Conservation (phyloP, 2,797 vertebrate species). For the Acipenser transmontanus region DNA sequence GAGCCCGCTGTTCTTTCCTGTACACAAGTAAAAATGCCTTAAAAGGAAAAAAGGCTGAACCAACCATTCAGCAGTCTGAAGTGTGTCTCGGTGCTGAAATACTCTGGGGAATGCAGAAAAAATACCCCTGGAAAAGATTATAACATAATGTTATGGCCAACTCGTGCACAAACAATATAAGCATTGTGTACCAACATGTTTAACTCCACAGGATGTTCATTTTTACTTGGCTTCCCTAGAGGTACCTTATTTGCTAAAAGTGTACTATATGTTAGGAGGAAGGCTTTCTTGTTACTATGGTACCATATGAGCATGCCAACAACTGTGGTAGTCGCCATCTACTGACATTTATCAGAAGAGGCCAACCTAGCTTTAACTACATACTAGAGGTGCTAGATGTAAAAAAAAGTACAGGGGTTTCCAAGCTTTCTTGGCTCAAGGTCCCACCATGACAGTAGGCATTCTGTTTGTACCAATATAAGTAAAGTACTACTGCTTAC, state of each 20-base stretch:
- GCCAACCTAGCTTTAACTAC: too few species aligned
- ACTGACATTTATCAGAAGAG: too few species aligned
- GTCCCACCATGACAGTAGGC: too few species aligned
- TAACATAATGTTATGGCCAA: conserved; percentile 46
- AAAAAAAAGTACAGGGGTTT: too few species aligned
- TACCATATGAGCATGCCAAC: not conserved
- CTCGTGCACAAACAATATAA: conserved; percentile 42
- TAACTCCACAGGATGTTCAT: conserved; percentile 1
- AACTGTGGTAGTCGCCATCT: too few species aligned
- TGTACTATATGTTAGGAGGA: not conserved
- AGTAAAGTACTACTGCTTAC: too few species aligned
- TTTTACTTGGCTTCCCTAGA: not conserved
- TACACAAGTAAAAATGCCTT: conserved; percentile 63
- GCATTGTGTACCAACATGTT: not conserved
- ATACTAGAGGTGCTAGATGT: too few species aligned
- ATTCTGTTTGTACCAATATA: too few species aligned
- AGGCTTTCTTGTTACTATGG: not conserved
- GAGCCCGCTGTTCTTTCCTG: conserved; percentile 17
- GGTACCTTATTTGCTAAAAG: not conserved
- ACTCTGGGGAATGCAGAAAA: conserved; percentile 52
- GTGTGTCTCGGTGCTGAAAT: conserved; percentile 47
- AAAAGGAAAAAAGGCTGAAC: conserved; percentile 66
- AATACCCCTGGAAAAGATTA: conserved; percentile 60
- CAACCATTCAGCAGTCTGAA: conserved; percentile 47
- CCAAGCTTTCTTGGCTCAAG: too few species aligned